phyloP scores from a whole-genome alignment of 2,797 vertebrate genomes.

The Sandelia bainsii region DNA sequence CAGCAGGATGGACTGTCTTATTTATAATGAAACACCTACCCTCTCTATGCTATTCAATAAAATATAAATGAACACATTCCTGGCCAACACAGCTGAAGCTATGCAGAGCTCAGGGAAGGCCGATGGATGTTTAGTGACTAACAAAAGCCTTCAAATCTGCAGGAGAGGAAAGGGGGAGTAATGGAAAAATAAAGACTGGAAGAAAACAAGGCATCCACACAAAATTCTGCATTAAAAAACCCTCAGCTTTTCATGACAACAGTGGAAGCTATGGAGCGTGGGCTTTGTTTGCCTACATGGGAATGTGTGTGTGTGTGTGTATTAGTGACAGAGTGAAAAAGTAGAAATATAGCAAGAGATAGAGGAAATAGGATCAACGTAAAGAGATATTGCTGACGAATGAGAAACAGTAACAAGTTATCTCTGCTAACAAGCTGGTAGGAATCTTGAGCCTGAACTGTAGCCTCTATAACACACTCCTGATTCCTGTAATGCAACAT shows the following conservation, averaged over 20 bases:
- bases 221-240: conserved; percentile 18
- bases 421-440: conserved; percentile 37
- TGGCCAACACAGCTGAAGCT: conserved; percentile 25
- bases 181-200: conserved; percentile 45
- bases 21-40: conserved; percentile 46
- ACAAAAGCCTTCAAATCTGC: conserved; percentile 55
- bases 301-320: conserved; percentile 24
- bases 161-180: conserved; percentile 22
- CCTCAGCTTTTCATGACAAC: conserved; percentile 34
- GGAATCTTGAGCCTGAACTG: conserved; percentile 9
- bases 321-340: conserved; percentile 7
- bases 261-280: conserved; percentile 34
- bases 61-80: conserved; percentile 50
- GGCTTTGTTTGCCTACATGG: conserved; percentile 33
- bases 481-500: conserved; percentile 6
- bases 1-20: conserved; percentile 1
- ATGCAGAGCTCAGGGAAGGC: conserved; percentile 31
- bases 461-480: not conserved
- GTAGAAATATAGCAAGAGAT: not conserved
- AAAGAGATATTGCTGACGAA: conserved; percentile 31
- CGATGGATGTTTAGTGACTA: conserved; percentile 43
- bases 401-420: conserved; percentile 12
- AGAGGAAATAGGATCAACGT: conserved; percentile 2
- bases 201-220: conserved; percentile 56
- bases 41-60: conserved; percentile 24